Conservation (phyloP, 2,113 vertebrate genomes). For the Neotoma lepida region DNA sequence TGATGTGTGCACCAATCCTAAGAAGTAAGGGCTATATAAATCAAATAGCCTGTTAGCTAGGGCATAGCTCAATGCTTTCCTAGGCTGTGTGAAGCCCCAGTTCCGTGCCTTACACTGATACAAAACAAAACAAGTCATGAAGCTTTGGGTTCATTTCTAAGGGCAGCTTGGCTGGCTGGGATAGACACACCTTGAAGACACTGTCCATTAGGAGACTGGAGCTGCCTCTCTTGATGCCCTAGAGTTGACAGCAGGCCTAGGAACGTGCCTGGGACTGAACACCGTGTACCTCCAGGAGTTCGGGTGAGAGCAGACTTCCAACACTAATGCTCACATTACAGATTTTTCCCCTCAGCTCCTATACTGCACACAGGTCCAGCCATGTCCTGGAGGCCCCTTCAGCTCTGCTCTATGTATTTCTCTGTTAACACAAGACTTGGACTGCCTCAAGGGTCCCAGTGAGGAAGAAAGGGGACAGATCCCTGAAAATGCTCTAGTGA, state of each 20-base stretch:
- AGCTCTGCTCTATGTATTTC: neutral
- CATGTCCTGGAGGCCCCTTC: neutral
- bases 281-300: neutral
- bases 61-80: neutral
- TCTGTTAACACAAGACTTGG: neutral
- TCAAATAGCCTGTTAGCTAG: neutral
- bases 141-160: neutral
- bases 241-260: neutral
- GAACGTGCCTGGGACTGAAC: too few species aligned
- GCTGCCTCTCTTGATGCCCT: neutral
- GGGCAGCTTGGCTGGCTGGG: neutral
- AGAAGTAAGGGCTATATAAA: constrained; percentile 1
- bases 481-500: neutral
- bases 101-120: neutral
- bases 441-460: neutral
- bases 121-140: neutral
- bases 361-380: neutral
- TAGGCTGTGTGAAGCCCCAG: neutral
- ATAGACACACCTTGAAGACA: neutral
- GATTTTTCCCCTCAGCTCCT: too few species aligned
- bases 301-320: neutral
- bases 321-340: neutral
- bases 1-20: neutral
- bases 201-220: constrained; percentile 17
- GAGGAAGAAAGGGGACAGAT: neutral